Evolutionary conservation across 2,888 invertebrate genomes (phyloP), one percentile per base, ranked within the genome.

Genomic region (Malachius bipustulatus): DNA sequence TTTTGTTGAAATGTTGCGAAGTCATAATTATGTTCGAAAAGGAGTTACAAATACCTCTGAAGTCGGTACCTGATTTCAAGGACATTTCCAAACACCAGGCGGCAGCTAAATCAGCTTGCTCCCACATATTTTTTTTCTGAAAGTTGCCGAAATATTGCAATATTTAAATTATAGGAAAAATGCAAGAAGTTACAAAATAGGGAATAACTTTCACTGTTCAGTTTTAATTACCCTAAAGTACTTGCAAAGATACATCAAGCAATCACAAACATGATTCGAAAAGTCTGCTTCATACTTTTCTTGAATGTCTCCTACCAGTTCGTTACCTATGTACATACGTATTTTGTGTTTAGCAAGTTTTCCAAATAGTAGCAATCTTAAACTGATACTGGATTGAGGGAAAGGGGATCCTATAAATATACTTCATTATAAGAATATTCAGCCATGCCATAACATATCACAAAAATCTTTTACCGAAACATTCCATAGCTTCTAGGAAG

Each of bases 41-140:
- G 11, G 66, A 59, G 4, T 55, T 48, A 40, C 71, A 70, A 2
- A 73, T 51, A 0, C 64, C 51, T 1, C 62, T 52, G 38, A 73
- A 70, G 44, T 71, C 65, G 4, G 61, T 58, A 37, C 64, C 65
- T 0, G 66, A 63, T 29, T 60, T 52, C 8, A 70, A 45, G 1
- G 70, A 69, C 34, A 64, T 64, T 37, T 64, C 66, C 27, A 73
- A 50, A 9, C 67, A 60, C 67, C 71, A 68, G 34, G 68, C 60
- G 0, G 72, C 71, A 3, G 71, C 69, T 27, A 73, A 49, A 14
- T 57, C 57, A 1, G 70, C 69, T 33, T 66, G 65, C 13, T 55
- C 47, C 40, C 50, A 52, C 55, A 58, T 53, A 4, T 52, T 47
- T 38, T 51, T 51, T 1, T 45, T 34, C 49, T 48, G 27, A 27